These are phyloP conservation scores for Tribolium castaneum DNA, from an alignment of 1,140 invertebrate genomes.

Conservation along the genomic window DNA sequence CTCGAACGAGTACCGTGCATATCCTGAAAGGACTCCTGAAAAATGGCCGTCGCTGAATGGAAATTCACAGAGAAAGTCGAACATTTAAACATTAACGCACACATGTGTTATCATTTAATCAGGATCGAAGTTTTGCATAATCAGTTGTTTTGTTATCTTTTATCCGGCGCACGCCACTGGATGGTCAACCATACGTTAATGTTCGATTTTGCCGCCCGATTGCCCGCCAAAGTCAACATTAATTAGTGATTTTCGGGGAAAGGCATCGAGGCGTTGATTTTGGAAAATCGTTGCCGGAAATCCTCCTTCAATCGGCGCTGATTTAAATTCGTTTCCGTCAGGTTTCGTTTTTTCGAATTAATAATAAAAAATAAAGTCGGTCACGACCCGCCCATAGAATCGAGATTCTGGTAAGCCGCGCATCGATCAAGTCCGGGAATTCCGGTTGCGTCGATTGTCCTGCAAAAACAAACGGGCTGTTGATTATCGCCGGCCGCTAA, in stretches of 20 bases:
- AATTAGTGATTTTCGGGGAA: background rate
- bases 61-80: background rate
- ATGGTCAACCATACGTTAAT: background rate
- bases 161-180: background rate
- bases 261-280: background rate
- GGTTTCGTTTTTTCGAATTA: background rate
- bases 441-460: background rate
- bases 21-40: conserved; percentile 9
- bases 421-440: background rate
- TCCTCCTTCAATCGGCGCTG: background rate
- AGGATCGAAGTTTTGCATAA: too few relatives aligned
- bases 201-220: background rate
- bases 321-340: conserved; percentile 13
- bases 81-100: background rate
- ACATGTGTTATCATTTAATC: background rate
- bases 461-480: background rate
- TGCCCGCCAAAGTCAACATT: background rate
- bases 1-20: background rate
- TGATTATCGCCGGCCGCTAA: conserved; percentile 1
- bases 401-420: background rate
- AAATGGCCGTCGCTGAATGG: background rate
- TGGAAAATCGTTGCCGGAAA: background rate
- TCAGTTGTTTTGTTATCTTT: background rate
- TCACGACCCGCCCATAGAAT: background rate
- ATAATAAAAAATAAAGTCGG: background rate